Percentiles rank a stretch among this genome's conserved stretches.
Evolutionary conservation across 2,888 invertebrate species (phyloP).

Genomic region (Amphipyra tragopoginis): DNA sequence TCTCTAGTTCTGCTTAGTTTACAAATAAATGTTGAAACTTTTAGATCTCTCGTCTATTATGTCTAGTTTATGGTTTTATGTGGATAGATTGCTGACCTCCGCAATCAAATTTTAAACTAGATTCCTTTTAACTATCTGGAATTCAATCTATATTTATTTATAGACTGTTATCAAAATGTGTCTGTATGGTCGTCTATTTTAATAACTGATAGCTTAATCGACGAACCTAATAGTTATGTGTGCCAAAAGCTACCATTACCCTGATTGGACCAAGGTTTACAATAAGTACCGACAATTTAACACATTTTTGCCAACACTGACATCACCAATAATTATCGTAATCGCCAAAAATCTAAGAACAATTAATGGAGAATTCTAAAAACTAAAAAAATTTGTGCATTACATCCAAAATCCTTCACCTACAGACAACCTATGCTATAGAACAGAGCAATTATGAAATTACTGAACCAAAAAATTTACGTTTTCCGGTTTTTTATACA

Average conservation of each 20-base stretch:
- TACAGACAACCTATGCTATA: conserved; percentile 9
- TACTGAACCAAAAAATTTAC: conserved; percentile 40
- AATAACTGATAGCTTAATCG: neutral
- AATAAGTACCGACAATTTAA: conserved; percentile 1
- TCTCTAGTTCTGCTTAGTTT: no score
- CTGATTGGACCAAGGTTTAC: conserved; percentile 45
- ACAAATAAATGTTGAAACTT: no score
- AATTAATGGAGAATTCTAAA: conserved; percentile 11
- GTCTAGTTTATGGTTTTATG: no score
- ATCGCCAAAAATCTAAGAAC: conserved; percentile 13
- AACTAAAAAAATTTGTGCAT: conserved; percentile 15
- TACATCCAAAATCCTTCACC: conserved; percentile 27
- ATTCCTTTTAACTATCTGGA: no score
- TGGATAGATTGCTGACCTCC: no score
- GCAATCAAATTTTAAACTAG: no score
- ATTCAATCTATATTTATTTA: neutral
- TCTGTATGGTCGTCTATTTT: neutral
- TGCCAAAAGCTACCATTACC: conserved; percentile 11
- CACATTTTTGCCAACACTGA: neutral
- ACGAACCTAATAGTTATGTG: conserved; percentile 1
- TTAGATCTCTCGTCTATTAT: no score
- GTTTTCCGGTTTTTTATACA: conserved; percentile 46
- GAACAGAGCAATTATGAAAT: conserved; percentile 45
- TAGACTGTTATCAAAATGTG: conserved; percentile 4
- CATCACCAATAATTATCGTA: conserved; percentile 9